These are phyloP conservation scores for Pherbina coryleti DNA, from an alignment of 2,888 invertebrate species.

Conservation along the genomic window DNA sequence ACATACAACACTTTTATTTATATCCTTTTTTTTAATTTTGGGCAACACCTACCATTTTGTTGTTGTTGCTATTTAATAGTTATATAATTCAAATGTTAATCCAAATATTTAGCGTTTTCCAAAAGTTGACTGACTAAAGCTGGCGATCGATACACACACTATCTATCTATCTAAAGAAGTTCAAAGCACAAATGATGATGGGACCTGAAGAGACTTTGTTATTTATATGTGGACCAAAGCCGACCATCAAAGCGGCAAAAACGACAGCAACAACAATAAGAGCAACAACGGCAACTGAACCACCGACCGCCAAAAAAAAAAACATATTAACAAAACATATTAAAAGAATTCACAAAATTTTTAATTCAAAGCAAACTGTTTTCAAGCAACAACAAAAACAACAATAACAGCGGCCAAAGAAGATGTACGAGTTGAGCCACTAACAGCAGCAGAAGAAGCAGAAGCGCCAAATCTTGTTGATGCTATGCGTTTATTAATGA, in stretches of 20 bases:
- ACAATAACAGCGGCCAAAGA: conserved; percentile 53
- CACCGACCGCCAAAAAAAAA: conserved; percentile 9
- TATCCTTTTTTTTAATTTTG: neutral
- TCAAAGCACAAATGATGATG: conserved; percentile 69
- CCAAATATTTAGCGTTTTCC: conserved; percentile 13
- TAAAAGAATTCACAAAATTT: conserved; percentile 37
- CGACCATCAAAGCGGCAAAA: conserved; percentile 25
- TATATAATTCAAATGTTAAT: conserved; percentile 24
- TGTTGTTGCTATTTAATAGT: conserved; percentile 7
- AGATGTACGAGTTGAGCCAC: conserved; percentile 14
- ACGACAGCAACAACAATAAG: neutral
- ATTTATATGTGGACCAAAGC: conserved; percentile 60
- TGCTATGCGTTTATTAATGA: neutral
- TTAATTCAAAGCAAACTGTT: conserved; percentile 42
- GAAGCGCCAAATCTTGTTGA: neutral
- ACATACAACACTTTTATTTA: neutral
- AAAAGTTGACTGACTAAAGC: neutral
- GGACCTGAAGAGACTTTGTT: conserved; percentile 63
- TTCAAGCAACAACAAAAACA: conserved; percentile 3
- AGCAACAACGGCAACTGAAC: neutral
- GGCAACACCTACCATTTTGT: conserved; percentile 50
- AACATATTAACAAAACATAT: neutral
- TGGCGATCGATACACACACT: conserved; percentile 50
- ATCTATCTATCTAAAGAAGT: conserved; percentile 59
- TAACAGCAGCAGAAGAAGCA: neutral